phyloP scores from a whole-genome alignment of 53 echinoderm and acorn worm species.

The Arbacia lixula region DNA sequence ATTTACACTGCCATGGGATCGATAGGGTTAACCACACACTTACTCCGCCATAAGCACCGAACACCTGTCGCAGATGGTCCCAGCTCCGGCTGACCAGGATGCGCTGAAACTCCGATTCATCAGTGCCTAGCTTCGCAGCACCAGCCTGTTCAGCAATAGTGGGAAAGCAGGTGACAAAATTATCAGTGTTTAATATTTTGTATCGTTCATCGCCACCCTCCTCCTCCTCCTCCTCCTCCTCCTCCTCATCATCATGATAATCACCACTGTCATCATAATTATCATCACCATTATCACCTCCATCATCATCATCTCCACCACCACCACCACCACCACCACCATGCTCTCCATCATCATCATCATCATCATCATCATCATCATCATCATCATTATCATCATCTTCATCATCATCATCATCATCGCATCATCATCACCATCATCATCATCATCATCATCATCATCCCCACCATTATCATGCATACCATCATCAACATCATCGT shows the following conservation, averaged over 20 bases:
- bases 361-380: conserved; percentile 30
- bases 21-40: too few species aligned
- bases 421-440: conserved; percentile 21
- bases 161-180: not conserved
- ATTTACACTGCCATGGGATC: too few species aligned
- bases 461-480: not conserved
- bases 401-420: conserved; percentile 16
- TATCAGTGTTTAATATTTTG: too few species aligned
- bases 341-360: not conserved
- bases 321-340: not conserved
- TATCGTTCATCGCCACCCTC: not conserved
- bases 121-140: conserved; percentile 72
- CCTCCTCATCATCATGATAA: not conserved
- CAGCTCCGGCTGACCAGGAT: conserved; percentile 69
- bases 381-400: conserved; percentile 8
- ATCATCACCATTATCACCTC: not conserved
- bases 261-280: not conserved
- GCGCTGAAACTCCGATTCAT: conserved; percentile 85
- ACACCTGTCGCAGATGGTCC: conserved; percentile 72
- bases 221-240: not conserved
- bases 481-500: conserved; percentile 2
- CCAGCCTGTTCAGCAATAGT: conserved; percentile 67
- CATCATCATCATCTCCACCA: not conserved
- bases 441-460: conserved; percentile 21
- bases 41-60: conserved; percentile 81